Percentiles rank a stretch among this genome's conserved stretches.
Evolutionary conservation across 2,888 invertebrate genomes (phyloP).

Genomic region (Athetis lepigone): DNA sequence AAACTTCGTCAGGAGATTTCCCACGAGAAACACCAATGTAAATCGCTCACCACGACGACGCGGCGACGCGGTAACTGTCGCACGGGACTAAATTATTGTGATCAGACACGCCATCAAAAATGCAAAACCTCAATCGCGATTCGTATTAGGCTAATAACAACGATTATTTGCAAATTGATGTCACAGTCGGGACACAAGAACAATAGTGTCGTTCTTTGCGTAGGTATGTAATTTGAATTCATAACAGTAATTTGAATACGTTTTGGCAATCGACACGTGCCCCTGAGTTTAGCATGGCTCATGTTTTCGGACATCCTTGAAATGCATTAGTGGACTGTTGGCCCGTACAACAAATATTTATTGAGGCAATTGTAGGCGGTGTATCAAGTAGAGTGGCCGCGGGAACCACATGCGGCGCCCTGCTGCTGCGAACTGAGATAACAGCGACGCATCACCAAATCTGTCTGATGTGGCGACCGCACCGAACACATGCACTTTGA

Average conservation of each 20-base stretch:
- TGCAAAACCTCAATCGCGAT: slow-evolving; percentile 66
- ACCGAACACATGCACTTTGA: slow-evolving; percentile 38
- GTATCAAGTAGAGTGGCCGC: slow-evolving; percentile 63
- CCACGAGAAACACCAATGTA: slow-evolving; percentile 69
- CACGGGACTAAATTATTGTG: slow-evolving; percentile 53
- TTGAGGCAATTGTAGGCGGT: slow-evolving; percentile 68
- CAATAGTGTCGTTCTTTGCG: slow-evolving; percentile 73
- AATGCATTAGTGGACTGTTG: slow-evolving; percentile 70
- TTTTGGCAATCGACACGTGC: slow-evolving; percentile 72
- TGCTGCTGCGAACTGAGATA: slow-evolving; percentile 68
- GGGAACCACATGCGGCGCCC: slow-evolving; percentile 70
- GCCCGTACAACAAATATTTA: slow-evolving; percentile 71
- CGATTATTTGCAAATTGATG: slow-evolving; percentile 79
- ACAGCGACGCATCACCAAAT: slow-evolving; percentile 68
- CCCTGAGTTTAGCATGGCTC: slow-evolving; percentile 50
- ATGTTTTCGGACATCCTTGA: slow-evolving; percentile 68
- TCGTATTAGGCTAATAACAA: slow-evolving; percentile 72
- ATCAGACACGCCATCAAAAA: slow-evolving; percentile 53
- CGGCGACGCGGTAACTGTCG: slow-evolving; percentile 41
- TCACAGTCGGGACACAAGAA: slow-evolving; percentile 69
- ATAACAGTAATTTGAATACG: slow-evolving; percentile 73
- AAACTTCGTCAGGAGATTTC: slow-evolving; percentile 66
- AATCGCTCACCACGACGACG: slow-evolving; percentile 43
- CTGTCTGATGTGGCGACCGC: slow-evolving; percentile 56
- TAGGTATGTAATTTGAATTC: slow-evolving; percentile 74